Evolutionary conservation across 2,797 vertebrate genomes (phyloP).

Genomic region (Pseudomugil tenellus): DNA sequence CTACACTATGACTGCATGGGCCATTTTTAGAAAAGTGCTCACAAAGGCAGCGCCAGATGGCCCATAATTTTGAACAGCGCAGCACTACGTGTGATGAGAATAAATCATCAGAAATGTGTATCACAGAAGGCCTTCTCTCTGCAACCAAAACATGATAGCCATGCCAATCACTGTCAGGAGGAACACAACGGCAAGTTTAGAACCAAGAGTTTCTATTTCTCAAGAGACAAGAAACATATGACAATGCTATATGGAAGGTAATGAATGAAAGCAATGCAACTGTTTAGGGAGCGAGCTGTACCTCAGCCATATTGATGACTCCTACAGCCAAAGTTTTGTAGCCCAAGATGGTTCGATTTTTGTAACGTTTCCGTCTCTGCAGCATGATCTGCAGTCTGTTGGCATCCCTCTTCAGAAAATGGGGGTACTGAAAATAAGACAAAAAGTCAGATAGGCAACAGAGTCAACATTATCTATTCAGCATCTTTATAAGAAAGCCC

Average conservation of each 20-base stretch:
- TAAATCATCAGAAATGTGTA: slow-evolving; percentile 63
- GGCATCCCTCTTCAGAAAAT: slow-evolving; percentile 92
- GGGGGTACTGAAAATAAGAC: slow-evolving; percentile 85
- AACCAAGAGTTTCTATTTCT: slow-evolving; percentile 13
- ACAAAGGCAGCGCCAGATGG: slow-evolving; percentile 73
- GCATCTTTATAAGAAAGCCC: neutral
- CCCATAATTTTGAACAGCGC: slow-evolving; percentile 61
- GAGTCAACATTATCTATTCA: neutral
- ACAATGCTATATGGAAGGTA: slow-evolving; percentile 26
- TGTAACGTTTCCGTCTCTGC: slow-evolving; percentile 93
- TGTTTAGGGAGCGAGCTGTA: slow-evolving; percentile 44
- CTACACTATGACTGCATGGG: slow-evolving; percentile 23
- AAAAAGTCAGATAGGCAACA: slow-evolving; percentile 21
- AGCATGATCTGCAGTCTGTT: slow-evolving; percentile 94
- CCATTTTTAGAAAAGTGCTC: slow-evolving; percentile 40
- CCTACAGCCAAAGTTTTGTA: slow-evolving; percentile 93
- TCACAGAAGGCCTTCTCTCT: slow-evolving; percentile 45
- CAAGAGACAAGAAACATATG: slow-evolving; percentile 28
- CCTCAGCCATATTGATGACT: slow-evolving; percentile 93
- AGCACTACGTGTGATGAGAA: slow-evolving; percentile 56
- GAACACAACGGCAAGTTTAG: slow-evolving; percentile 18
- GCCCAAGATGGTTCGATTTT: slow-evolving; percentile 93
- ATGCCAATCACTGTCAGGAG: slow-evolving; percentile 59
- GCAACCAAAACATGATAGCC: slow-evolving; percentile 39
- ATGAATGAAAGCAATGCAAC: slow-evolving; percentile 4